Percentiles rank a stretch among this genome's conserved stretches.
These are phyloP conservation scores for Haliclona indistincta DNA, from an alignment of 37 sponge, comb jelly and placozoan species.

Conservation along the genomic window DNA sequence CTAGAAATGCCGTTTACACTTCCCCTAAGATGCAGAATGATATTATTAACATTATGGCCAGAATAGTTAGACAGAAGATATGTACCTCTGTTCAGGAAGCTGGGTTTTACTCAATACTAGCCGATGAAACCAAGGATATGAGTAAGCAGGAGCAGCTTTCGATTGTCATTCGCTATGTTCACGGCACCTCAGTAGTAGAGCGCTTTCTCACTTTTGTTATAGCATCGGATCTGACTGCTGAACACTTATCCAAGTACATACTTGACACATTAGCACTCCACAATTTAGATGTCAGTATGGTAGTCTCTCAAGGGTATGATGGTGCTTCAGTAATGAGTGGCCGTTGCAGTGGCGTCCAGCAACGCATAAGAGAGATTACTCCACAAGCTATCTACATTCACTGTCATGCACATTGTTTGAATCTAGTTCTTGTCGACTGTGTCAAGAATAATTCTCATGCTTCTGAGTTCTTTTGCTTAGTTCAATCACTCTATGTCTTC, in stretches of 20 bases:
- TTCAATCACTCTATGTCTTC: constrained; percentile 51
- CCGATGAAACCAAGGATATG: constrained; percentile 71
- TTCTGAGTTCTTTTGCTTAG: constrained; percentile 54
- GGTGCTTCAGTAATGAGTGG: constrained; percentile 80
- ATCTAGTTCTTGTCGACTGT: constrained; percentile 67
- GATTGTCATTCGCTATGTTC: constrained; percentile 68
- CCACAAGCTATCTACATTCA: constrained; percentile 66
- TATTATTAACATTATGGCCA: constrained; percentile 64
- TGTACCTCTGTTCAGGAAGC: constrained; percentile 53
- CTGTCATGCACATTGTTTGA: constrained; percentile 69
- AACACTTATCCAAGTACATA: constrained; percentile 61
- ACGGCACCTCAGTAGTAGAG: constrained; percentile 45
- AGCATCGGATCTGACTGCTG: constrained; percentile 42
- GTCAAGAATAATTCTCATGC: constrained; percentile 51
- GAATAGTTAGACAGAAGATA: constrained; percentile 33
- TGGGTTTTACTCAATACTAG: constrained; percentile 55
- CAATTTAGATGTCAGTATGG: no score
- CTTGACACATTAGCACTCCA: no score
- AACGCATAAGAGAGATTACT: constrained; percentile 43
- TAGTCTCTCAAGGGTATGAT: constrained; percentile 70
- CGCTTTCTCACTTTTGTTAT: constrained; percentile 59
- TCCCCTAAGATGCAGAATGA: constrained; percentile 61
- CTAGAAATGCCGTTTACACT: constrained; percentile 71
- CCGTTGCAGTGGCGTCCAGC: constrained; percentile 64
- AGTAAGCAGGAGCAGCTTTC: constrained; percentile 65